phyloP scores from a whole-genome alignment of 1,140 invertebrate genomes.

The Caerostris extrusa region DNA sequence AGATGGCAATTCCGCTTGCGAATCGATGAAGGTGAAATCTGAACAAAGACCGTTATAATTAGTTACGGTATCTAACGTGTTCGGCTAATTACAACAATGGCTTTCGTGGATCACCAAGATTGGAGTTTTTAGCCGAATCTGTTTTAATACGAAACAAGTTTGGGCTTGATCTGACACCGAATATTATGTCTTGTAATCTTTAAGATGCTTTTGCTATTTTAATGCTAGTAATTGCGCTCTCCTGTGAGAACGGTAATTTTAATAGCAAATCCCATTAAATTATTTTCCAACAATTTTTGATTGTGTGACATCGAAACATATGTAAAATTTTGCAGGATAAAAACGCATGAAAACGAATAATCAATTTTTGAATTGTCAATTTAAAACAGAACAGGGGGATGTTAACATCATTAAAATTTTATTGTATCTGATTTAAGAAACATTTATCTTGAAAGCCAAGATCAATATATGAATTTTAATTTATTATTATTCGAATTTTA shows the following conservation, averaged over 20 bases:
- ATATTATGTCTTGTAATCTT: conserved; percentile 1
- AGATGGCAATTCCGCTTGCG: conserved; percentile 37
- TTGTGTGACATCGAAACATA: background rate
- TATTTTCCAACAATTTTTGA: background rate
- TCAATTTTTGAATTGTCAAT: no score
- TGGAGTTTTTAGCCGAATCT: background rate
- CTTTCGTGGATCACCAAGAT: background rate
- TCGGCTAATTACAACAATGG: conserved; percentile 30
- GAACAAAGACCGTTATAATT: conserved; percentile 54
- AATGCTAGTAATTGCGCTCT: background rate
- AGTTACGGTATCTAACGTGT: conserved; percentile 64
- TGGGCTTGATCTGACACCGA: conserved; percentile 7
- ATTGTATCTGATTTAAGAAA: no score
- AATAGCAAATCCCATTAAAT: background rate
- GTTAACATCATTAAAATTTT: no score
- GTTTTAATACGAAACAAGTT: background rate
- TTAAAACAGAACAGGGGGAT: no score
- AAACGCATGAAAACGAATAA: no score
- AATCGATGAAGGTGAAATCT: conserved; percentile 9
- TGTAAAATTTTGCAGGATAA: background rate
- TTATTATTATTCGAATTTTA: no score
- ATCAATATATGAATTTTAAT: no score
- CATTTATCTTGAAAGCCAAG: no score
- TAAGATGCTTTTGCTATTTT: background rate
- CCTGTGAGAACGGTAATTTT: background rate